A percentile compares a stretch with the other conserved stretches of the same genome.
Conservation (phyloP, 2,113 vertebrate species). For the Greenwoodochromis staneri region DNA sequence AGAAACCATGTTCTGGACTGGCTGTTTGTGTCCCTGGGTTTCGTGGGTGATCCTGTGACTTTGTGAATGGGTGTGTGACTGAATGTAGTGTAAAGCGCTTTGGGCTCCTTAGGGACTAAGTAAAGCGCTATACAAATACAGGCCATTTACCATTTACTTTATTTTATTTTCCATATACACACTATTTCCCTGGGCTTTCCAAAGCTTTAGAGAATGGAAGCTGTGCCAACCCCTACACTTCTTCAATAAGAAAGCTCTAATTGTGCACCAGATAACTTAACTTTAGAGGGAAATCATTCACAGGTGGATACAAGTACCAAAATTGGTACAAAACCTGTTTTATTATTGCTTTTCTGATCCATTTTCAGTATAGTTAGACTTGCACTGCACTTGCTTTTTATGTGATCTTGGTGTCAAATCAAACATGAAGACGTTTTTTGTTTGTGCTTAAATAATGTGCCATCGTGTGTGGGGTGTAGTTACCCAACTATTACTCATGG, state of each 20-base stretch:
- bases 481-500: not conserved
- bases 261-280: not conserved
- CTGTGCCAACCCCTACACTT: not conserved
- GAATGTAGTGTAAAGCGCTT: not conserved
- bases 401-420: not conserved
- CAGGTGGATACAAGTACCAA: not conserved
- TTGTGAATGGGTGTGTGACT: not conserved
- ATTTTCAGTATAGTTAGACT: not conserved
- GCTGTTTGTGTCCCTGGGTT: not conserved
- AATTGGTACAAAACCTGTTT: not conserved
- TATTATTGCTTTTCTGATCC: not conserved
- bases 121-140: not conserved
- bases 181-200: not conserved
- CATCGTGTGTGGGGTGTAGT: not conserved
- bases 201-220: not conserved
- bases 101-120: not conserved
- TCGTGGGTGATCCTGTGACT: not conserved
- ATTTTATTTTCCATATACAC: not conserved
- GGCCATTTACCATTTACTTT: not conserved
- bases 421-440: not conserved
- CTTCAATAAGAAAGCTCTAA: not conserved
- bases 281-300: not conserved
- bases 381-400: not conserved
- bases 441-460: not conserved
- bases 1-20: slow-evolving; percentile 48